Percentiles rank a stretch among this genome's conserved stretches.
Evolutionary conservation across 2,797 vertebrate species (phyloP).

Genomic region (Limosa lapponica): DNA sequence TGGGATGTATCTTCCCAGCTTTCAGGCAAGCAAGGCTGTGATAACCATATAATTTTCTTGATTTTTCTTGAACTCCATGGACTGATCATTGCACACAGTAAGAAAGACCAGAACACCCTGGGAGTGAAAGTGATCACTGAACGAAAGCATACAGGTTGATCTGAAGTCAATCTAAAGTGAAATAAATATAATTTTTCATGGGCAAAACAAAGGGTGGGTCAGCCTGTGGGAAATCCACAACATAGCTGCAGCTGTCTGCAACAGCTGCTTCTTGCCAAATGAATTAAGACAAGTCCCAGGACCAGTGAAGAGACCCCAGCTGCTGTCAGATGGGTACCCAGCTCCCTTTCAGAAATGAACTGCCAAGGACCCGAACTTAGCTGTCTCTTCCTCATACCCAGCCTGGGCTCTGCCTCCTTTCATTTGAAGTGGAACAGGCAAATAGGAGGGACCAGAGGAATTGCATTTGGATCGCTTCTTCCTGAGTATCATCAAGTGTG

Average conservation of each 20-base stretch:
- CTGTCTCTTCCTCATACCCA: background rate
- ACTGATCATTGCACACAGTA: background rate
- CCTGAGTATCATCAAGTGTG: too few relatives aligned
- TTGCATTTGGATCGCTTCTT: rapidly evolving
- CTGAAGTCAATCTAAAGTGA: background rate
- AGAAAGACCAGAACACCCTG: background rate
- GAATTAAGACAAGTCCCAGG: background rate
- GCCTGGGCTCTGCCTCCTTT: background rate
- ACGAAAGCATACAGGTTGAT: background rate
- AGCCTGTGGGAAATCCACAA: background rate
- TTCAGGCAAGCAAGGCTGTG: background rate
- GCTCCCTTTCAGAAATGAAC: background rate
- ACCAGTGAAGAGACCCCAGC: background rate
- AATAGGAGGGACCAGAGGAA: background rate
- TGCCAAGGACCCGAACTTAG: background rate
- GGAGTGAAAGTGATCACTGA: background rate
- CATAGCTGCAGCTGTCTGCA: background rate
- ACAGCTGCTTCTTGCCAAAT: background rate
- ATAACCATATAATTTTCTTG: background rate
- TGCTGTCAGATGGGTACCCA: background rate
- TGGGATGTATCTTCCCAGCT: background rate
- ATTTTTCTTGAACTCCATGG: background rate
- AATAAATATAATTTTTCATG: background rate
- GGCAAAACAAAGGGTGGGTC: background rate
- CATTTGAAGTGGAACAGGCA: background rate